Base-by-base conservation (phyloP, 1,140 invertebrate genomes). In the Prorops nasuta region DNA sequence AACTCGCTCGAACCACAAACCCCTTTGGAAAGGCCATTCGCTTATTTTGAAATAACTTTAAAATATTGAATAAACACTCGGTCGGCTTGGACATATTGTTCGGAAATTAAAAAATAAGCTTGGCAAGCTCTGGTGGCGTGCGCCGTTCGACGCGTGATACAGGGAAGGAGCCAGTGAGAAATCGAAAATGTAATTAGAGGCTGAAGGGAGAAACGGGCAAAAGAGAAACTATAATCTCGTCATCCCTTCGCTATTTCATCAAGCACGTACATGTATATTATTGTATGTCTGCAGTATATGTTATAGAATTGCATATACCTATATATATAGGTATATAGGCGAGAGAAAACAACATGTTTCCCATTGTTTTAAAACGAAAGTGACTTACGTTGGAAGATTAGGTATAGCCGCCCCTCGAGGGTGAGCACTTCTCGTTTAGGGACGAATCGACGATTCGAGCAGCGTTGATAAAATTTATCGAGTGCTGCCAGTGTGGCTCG, bases 1-100 rank as follows among this genome's bases (percentile, higher is more conserved):
- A n/a, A n/a, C n/a, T n/a, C n/a, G n/a, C n/a, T n/a, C n/a, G n/a
- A n/a, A n/a, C n/a, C n/a, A n/a, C n/a, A n/a, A n/a, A n/a, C n/a
- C n/a, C n/a, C n/a, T n/a, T n/a, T n/a, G n/a, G n/a, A n/a, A n/a
- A n/a, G n/a, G n/a, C n/a, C n/a, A 8, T 1, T 0, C 36, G 10
- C 46, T 56, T 64, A 60, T 64, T 68, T 67, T 68, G 56, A 64
- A 70, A 64, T 57, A 57, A 66, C 49, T 63, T 62, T 61, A 61
- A 63, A 67, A 63, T 41, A 24, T 52, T 51, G 44, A 43, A 44
- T 52, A 63, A 68, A 67, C 54, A 67, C 44, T 62, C 51, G 19
- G 47, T 6, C n/a, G 32, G 49, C 50, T 38, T 34, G 44, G 57
- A 53, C 51, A 48, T 58, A 63, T 64, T 58, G 61, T 45, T 38